Base-by-base conservation (phyloP, 2,113 vertebrate species). In the Chascanopsetta lugubris region DNA sequence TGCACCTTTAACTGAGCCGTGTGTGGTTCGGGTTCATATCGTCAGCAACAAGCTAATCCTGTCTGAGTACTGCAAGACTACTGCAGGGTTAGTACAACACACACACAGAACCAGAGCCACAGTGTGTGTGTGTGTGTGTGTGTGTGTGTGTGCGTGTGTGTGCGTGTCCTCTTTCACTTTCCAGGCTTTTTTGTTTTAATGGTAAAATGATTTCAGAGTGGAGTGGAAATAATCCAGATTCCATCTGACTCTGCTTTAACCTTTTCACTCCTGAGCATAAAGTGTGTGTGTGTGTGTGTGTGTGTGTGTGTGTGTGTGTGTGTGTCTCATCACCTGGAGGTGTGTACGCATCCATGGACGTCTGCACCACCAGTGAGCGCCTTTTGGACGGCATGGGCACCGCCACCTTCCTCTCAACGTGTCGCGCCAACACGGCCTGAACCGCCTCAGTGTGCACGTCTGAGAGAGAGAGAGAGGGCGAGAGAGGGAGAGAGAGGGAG, bases 311-410 rank as follows among this genome's bases (percentile, higher is more conserved):
- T 27, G 57, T 58, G 58, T 42, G 38, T 65, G 77, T 34, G 17
- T 66, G 54, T 69, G 68, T 72, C 58, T 67, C 10, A 86, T 95
- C 86, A 99, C 97, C 97, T 93, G 97, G 97, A 82, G 97, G 97
- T 1, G 97, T 99, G 89, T 99, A 99, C n/a, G 97, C 97, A 40
- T 99, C 97, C 97, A 99, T 98, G 50, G 97, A 99, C 45, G 97
- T 99, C 90, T 99, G 97, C 21, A 99, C 97, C 75, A 99, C 97
- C 91, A 99, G 91, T 0, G 97, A 99, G 40, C 97, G 95, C 70
- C 97, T 92, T 61, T 99, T 99, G 27, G 97, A 99, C 24, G 97
- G 97, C 97, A 99, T 99, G 25, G 97, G 97, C 69, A 99, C 97
- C 0, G 97, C 97, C 91, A 99, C 95, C 88, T 99, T 99, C 83